Percentiles rank a stretch among this genome's conserved stretches.
Conservation (phyloP, 2,888 invertebrate genomes). For the Bruchidius siliquastri region DNA sequence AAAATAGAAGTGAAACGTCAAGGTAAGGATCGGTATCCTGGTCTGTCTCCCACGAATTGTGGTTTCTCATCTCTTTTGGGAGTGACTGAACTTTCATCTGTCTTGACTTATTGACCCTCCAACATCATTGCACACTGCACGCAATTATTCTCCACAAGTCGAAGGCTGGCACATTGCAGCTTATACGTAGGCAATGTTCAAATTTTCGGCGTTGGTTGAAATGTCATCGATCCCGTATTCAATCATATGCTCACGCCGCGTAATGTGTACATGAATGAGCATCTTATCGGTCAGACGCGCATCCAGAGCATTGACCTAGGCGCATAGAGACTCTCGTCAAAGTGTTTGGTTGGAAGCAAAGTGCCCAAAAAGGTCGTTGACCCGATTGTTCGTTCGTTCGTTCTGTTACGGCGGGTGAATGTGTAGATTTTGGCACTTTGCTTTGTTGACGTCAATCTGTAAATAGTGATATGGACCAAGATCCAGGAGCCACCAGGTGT, state of each 20-base stretch:
- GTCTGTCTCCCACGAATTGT: too few species aligned
- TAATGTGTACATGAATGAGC: neutral
- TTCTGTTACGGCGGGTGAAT: neutral
- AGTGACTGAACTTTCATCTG: too few species aligned
- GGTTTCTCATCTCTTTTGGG: too few species aligned
- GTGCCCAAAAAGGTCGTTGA: neutral
- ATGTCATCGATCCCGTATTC: neutral
- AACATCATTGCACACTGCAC: too few species aligned
- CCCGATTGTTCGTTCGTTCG: neutral
- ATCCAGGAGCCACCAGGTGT: too few species aligned
- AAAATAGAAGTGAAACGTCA: too few species aligned
- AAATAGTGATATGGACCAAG: neutral
- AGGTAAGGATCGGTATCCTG: too few species aligned
- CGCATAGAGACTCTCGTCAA: neutral
- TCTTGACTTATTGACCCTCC: too few species aligned
- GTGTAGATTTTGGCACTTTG: neutral
- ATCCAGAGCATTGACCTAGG: neutral
- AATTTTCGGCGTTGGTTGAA: neutral
- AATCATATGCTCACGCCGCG: neutral
- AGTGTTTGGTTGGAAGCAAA: neutral
- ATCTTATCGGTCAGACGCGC: neutral
- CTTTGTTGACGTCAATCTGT: neutral
- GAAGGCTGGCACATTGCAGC: too few species aligned
- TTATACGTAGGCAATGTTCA: neutral
- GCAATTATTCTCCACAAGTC: too few species aligned